Evolutionary conservation across 2,888 invertebrate genomes (phyloP), one percentile per base, ranked within the genome.

Genomic region (Agonopterix subpropinquella): DNA sequence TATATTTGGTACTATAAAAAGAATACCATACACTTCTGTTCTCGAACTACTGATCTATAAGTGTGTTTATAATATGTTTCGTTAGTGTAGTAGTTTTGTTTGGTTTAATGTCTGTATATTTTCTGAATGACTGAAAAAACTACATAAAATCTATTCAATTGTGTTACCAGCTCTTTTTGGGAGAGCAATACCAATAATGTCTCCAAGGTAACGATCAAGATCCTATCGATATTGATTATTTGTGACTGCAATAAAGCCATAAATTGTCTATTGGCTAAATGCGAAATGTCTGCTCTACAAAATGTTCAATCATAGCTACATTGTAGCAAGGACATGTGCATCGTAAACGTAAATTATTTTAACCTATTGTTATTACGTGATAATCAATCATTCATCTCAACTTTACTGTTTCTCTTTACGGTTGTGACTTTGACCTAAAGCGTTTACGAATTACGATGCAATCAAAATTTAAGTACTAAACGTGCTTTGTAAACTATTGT

Each of bases 271-370:
- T 71, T 67, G 70, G 67, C 52, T 54, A 59, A 59, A 64, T 63
- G 62, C 51, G 56, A 62, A 64, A 55, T 58, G 65, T 65, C 61
- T 65, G 67, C 57, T 59, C 57, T 43, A 47, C 52, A 48, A 75
- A 75, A 58, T 62, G 64, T 67, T 65, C 70, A 73, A 73, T 73
- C 65, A 59, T 56, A 70, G 36, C 36, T 73, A 70, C 71, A 66
- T 57, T 71, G 71, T 70, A 55, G 47, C 80, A 77, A 80, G 80
- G 80, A 67, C 73, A 59, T 43, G 47, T 50, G 41, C 53, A 53
- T 57, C 54, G 56, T 64, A 63, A 66, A 62, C 66, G 64, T 77
- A 75, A 77, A 79, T 75, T 73, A 73, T 68, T 73, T 68, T 65
- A 69, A 70, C 67, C 62, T 64, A 63, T 54, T 48, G 65, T 72